A percentile compares a stretch with the other conserved stretches of the same genome.
Evolutionary conservation across 2,113 vertebrate genomes (phyloP).

Genomic region (Podiceps cristatus): DNA sequence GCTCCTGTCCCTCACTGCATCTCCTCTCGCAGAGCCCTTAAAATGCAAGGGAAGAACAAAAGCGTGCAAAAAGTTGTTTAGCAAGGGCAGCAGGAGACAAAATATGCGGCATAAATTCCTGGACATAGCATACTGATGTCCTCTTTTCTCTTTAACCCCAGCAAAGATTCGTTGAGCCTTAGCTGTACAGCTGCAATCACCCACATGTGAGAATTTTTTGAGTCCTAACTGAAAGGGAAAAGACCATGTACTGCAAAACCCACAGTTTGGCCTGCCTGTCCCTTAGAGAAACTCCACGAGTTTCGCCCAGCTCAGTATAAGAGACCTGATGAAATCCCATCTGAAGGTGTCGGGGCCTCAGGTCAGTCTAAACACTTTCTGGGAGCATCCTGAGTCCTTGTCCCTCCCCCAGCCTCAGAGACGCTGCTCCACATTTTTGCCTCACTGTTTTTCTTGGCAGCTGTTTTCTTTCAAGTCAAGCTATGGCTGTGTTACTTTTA

Average conservation of each 20-base stretch:
- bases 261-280: neutral
- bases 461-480: conserved; percentile 29
- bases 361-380: neutral
- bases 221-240: neutral
- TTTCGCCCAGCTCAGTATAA: neutral
- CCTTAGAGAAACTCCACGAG: neutral
- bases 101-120: neutral
- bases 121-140: neutral
- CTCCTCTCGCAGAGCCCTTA: neutral
- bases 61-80: neutral
- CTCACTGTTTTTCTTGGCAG: conserved; percentile 29
- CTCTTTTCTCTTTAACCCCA: neutral
- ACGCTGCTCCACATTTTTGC: neutral
- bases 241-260: neutral
- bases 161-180: neutral
- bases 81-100: neutral
- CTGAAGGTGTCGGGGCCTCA: neutral
- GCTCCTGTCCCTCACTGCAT: neutral
- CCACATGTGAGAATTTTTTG: fast-evolving
- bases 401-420: neutral
- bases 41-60: neutral
- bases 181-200: neutral
- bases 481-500: neutral
- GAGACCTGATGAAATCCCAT: neutral
- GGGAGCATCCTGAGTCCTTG: neutral